Conservation (phyloP, 2,888 invertebrate species). For the Rosalia funebris region DNA sequence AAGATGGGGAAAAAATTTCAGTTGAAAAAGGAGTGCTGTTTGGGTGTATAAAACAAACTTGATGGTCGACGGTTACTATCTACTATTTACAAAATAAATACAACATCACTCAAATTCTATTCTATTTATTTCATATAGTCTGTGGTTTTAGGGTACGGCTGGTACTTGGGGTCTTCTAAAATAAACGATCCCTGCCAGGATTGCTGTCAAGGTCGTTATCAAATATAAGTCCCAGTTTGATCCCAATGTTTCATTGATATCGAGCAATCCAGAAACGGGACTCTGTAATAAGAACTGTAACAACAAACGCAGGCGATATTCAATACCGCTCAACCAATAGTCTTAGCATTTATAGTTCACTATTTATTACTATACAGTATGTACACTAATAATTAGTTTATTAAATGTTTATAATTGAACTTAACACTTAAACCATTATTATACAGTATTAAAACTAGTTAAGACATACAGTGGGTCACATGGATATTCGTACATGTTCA, state of each 20-base stretch:
- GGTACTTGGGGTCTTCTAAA: slow-evolving; percentile 72
- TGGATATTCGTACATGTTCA: no score
- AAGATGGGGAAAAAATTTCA: no score
- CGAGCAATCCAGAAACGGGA: slow-evolving; percentile 71
- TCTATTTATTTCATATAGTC: not conserved
- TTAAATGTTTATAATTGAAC: no score
- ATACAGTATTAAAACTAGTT: no score
- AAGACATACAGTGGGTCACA: no score
- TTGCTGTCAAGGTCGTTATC: slow-evolving; percentile 81
- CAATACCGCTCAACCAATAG: not conserved
- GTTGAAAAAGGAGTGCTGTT: no score
- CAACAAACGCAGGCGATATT: slow-evolving; percentile 21
- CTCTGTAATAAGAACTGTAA: slow-evolving; percentile 66
- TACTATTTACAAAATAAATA: slow-evolving; percentile 41
- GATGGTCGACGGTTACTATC: not conserved
- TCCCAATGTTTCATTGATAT: slow-evolving; percentile 77
- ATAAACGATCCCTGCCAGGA: slow-evolving; percentile 86
- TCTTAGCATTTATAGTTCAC: no score
- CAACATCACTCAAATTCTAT: slow-evolving; percentile 29
- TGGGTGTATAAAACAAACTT: not conserved
- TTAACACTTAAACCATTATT: no score
- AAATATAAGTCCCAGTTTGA: slow-evolving; percentile 96
- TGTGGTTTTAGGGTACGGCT: slow-evolving; percentile 5
- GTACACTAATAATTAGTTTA: no score
- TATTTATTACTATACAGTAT: no score